These are phyloP conservation scores for Mungos mungo DNA, from an alignment of 2,113 vertebrate genomes.

Conservation along the genomic window DNA sequence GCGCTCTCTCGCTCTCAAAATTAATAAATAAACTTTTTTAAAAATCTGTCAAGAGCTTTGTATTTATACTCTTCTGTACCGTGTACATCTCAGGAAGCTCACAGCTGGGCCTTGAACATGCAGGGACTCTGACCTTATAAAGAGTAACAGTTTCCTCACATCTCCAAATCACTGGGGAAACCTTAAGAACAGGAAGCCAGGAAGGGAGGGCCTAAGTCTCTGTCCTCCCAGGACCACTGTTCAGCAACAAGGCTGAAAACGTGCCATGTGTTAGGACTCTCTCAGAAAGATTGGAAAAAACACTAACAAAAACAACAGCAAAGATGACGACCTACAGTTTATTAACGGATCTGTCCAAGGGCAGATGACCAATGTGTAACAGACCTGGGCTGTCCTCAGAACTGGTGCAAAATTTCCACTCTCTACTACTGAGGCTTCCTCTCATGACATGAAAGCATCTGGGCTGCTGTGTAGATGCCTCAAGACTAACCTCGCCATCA, in stretches of 20 bases:
- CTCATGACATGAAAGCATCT: background rate
- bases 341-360: background rate
- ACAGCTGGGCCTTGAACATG: background rate
- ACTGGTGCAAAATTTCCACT: background rate
- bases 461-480: background rate
- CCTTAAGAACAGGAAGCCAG: background rate
- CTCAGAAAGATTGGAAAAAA: background rate
- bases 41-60: background rate
- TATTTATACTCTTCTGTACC: background rate
- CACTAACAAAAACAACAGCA: background rate
- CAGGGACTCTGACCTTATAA: background rate
- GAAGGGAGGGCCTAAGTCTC: background rate
- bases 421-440: background rate
- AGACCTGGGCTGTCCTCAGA: background rate
- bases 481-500: background rate
- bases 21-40: no score
- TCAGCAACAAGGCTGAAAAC: background rate
- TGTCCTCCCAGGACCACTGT: background rate
- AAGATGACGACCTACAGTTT: background rate
- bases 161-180: background rate
- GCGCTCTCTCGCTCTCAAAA: no score
- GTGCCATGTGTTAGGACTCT: background rate
- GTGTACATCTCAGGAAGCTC: background rate
- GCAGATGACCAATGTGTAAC: background rate
- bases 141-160: background rate